Base-by-base conservation (phyloP, 2,797 vertebrate genomes). In the Poecile montanus region DNA sequence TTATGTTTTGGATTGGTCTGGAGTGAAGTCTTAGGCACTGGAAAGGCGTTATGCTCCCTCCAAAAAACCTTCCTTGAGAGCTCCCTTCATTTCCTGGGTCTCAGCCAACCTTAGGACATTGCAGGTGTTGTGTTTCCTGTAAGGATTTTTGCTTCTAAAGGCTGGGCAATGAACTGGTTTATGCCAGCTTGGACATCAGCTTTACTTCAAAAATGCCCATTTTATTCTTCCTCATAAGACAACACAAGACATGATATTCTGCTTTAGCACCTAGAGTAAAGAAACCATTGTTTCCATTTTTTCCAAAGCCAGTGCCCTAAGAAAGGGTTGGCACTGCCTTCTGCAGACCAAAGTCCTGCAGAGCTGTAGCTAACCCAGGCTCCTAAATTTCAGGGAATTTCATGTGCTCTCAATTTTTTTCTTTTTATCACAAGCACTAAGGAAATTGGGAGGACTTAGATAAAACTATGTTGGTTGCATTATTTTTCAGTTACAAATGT, bases 111-210 rank as follows among this genome's bases (percentile, higher is more conserved):
- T 40, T 58, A 9, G 29, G 36, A 42, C 0, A 0, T 11, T 65
- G 51, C 65, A 42, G 57, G 16, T 44, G 32, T n/a, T 67, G 63
- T 26, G 10, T 62, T 17, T 91, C 44, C n/a, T 79, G 10, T 51
- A 63, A 50, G 48, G 32, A 63, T 26, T 94, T 93, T 67, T 82
- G 10, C 42, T 48, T 78, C 42, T 67, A 40, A 91, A 91, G 27
- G 13, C 51, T 65, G 75, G 36, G 16, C 85, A 74, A 74, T 20
- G 81, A 85, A 71, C 40, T 47, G 62, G 20, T 66, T 88, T 90
- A 44, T 90, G 47, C 36, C 26, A 73, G 53, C 20, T 26, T 16
- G 38, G 32, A 27, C 67, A 74, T 29, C 63, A 82, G 50, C 54
- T 72, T 73, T 66, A 16, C n/a, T 85, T 78, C 40, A 74, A 60